Conservation (phyloP, 2,888 invertebrate genomes). For the Operophtera brumata region DNA sequence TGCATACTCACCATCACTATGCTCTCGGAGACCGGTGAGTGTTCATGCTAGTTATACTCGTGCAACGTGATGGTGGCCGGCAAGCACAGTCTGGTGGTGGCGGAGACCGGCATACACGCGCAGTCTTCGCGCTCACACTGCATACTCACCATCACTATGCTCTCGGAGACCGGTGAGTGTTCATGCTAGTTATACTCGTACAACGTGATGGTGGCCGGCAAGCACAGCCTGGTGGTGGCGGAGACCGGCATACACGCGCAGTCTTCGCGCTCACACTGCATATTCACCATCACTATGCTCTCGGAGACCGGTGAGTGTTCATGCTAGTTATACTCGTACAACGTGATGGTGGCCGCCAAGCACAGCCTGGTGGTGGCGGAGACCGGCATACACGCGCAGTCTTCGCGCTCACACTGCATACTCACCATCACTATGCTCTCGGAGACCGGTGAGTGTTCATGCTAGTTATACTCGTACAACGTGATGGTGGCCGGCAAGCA, state of each 20-base stretch:
- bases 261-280: constrained; percentile 93
- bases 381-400: constrained; percentile 89
- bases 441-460: constrained; percentile 41
- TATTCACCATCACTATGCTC: constrained; percentile 91
- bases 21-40: constrained; percentile 74
- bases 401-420: constrained; percentile 94
- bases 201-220: constrained; percentile 87
- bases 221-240: constrained; percentile 87
- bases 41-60: constrained; percentile 47
- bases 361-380: constrained; percentile 88
- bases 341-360: constrained; percentile 87
- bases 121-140: constrained; percentile 94
- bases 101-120: constrained; percentile 88
- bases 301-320: constrained; percentile 58
- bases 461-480: constrained; percentile 77
- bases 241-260: constrained; percentile 89
- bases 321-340: constrained; percentile 74
- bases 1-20: constrained; percentile 92
- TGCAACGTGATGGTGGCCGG: constrained; percentile 89
- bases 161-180: constrained; percentile 71
- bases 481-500: constrained; percentile 88
- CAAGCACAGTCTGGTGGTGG: constrained; percentile 86
- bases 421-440: constrained; percentile 90
- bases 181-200: constrained; percentile 68
- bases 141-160: constrained; percentile 90